Conservation (phyloP, 2,113 vertebrate genomes). For the Anthoscopus minutus region DNA sequence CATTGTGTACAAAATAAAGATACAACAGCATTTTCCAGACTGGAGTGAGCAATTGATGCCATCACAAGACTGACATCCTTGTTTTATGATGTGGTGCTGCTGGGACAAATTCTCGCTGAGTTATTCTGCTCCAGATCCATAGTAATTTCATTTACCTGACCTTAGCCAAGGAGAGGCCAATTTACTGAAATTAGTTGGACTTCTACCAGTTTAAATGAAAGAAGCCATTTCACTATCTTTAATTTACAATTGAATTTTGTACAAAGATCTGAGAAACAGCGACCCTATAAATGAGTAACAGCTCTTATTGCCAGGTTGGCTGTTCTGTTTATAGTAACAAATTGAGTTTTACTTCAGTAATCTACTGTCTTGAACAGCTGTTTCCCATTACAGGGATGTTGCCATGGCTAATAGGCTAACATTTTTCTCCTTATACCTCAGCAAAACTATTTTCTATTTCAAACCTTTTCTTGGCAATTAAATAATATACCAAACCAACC, state of each 20-base stretch:
- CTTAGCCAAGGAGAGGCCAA: conserved; percentile 34
- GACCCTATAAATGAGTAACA: conserved; percentile 4
- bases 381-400: conserved; percentile 10
- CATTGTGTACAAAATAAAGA: neutral
- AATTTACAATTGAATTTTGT: conserved; percentile 43
- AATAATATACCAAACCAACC: neutral
- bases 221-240: neutral
- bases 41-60: neutral
- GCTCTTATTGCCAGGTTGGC: conserved; percentile 43
- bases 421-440: neutral
- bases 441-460: neutral
- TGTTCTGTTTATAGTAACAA: conserved; percentile 53
- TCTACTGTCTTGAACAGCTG: conserved; percentile 14
- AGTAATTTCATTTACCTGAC: conserved; percentile 42
- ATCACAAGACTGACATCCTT: neutral
- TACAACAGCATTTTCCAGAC: neutral
- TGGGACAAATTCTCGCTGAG: neutral
- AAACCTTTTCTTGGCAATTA: neutral
- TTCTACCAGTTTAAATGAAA: conserved; percentile 49
- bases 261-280: conserved; percentile 39
- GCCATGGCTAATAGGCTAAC: conserved; percentile 38
- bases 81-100: neutral
- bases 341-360: conserved; percentile 35
- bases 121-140: neutral
- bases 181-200: conserved; percentile 46